phyloP scores from a whole-genome alignment of 2,113 vertebrate genomes.

The Variabilichromis moorii region DNA sequence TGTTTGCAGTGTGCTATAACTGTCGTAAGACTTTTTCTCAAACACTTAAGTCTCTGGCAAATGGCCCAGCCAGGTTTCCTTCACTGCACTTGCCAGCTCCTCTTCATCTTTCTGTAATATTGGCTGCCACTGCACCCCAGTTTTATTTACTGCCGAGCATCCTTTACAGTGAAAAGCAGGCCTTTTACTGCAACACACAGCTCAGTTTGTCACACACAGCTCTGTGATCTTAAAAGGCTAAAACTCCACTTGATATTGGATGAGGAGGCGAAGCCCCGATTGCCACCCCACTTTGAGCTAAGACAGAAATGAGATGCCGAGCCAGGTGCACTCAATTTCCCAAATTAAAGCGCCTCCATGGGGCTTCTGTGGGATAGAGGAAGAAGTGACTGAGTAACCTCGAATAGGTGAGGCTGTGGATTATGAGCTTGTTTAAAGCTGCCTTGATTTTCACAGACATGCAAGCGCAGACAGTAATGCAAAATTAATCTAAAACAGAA shows the following conservation, averaged over 20 bases:
- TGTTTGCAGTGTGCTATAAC: neutral
- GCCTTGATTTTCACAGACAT: neutral
- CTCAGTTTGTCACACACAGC: neutral
- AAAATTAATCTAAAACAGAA: neutral
- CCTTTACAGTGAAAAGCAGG: neutral
- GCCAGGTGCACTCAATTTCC: neutral
- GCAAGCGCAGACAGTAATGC: neutral
- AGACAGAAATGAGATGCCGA: constrained; percentile 18
- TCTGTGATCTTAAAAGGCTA: neutral
- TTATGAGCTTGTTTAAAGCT: neutral
- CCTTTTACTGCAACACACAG: neutral
- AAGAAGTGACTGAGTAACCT: neutral
- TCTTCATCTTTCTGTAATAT: neutral
- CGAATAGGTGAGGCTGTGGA: neutral
- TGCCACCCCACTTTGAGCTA: neutral
- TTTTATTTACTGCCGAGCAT: neutral
- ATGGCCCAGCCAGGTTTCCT: neutral
- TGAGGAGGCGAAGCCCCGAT: neutral
- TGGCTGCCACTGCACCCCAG: neutral
- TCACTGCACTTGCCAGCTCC: neutral
- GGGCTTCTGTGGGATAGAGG: neutral
- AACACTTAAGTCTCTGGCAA: neutral
- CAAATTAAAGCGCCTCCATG: constrained; percentile 12
- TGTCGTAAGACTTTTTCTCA: neutral
- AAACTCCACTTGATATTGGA: neutral